Evolutionary conservation across 2,113 vertebrate species (phyloP).

Genomic region (Barbus barbus): DNA sequence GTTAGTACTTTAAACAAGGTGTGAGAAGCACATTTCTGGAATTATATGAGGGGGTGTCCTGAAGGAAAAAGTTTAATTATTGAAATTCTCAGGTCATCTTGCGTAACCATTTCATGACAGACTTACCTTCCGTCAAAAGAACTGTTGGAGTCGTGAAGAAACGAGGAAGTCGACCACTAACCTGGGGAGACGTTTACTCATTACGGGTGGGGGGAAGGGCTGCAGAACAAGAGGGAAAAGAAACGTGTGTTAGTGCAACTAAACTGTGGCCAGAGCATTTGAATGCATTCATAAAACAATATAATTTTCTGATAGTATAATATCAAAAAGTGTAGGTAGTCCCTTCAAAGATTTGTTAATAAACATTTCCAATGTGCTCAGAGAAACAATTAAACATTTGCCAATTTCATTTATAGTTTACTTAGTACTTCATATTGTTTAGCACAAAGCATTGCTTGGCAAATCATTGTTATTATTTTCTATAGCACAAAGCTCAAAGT

Average conservation of each 20-base stretch:
- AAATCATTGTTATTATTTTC: background rate
- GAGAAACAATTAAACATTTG: background rate
- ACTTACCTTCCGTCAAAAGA: conserved; percentile 10
- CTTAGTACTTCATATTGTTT: background rate
- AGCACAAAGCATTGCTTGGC: background rate
- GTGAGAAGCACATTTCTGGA: background rate
- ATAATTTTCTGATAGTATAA: conserved; percentile 28
- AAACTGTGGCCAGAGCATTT: conserved; percentile 43
- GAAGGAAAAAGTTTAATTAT: background rate
- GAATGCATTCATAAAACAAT: conserved; percentile 36
- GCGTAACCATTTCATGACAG: conserved; percentile 17
- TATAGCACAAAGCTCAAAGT: background rate
- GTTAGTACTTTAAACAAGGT: background rate
- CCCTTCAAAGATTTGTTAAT: background rate
- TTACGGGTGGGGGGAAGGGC: conserved; percentile 11
- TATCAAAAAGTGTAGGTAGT: conserved; percentile 12
- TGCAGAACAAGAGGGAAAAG: conserved; percentile 34
- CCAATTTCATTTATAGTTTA: conserved; percentile 9
- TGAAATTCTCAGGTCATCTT: conserved; percentile 27
- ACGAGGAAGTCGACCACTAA: background rate
- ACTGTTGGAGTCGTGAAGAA: conserved; percentile 12
- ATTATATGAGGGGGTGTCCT: conserved; percentile 8
- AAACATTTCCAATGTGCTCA: conserved; percentile 4
- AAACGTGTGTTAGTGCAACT: conserved; percentile 48
- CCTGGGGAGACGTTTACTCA: conserved; percentile 27